These are phyloP conservation scores for Tauraco erythrolophus DNA, from an alignment of 2,113 vertebrate genomes.

Conservation along the genomic window DNA sequence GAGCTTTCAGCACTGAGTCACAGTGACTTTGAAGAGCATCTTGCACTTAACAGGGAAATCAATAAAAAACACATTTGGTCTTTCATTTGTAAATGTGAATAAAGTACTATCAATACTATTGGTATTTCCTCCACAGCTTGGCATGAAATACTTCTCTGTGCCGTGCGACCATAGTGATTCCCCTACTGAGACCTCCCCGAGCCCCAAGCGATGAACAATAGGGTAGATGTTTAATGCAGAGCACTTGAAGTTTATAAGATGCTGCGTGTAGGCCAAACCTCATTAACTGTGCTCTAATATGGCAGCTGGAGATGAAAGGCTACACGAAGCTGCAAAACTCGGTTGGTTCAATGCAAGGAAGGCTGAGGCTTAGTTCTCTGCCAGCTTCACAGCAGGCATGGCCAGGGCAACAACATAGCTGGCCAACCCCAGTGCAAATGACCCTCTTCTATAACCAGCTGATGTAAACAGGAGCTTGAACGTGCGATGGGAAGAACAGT, in stretches of 20 bases:
- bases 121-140: background rate
- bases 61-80: conserved; percentile 37
- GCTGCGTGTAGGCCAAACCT: background rate
- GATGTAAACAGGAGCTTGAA: background rate
- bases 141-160: background rate
- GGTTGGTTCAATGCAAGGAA: background rate
- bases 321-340: background rate
- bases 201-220: background rate
- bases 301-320: background rate
- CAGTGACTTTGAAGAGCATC: conserved; percentile 67
- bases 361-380: background rate
- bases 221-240: background rate
- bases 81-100: conserved; percentile 60
- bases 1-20: conserved; percentile 55
- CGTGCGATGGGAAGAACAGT: fast-evolving
- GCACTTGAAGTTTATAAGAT: conserved; percentile 1
- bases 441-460: background rate
- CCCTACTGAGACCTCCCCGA: background rate
- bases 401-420: background rate
- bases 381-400: background rate
- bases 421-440: background rate
- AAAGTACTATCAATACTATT: conserved; percentile 10
- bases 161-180: background rate
- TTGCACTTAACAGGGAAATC: conserved; percentile 74
- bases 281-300: background rate